Base-by-base conservation (phyloP, 2,797 vertebrate species). In the Cynopterus sphinx region DNA sequence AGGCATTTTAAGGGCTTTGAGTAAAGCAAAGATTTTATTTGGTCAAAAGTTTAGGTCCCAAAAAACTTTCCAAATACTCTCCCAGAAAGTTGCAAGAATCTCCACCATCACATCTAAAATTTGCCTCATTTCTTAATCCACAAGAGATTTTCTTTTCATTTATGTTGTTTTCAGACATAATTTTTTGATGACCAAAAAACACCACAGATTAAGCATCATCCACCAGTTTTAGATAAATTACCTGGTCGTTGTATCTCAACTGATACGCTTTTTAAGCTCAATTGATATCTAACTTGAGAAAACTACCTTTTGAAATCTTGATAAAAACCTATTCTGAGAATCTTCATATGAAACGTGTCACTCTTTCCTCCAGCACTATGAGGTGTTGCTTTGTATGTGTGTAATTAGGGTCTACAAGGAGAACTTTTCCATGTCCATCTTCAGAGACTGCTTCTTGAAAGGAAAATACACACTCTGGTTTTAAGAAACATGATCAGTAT, bases 201-300 rank as follows among this genome's bases (percentile, higher is more conserved):
- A 85, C 24, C 17, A 1, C 46, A 67, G 39, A 28, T 73, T 83
- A 84, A 94, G 49, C 19, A 70, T 77, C 16, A 46, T 33, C 17
- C 31, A 57, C 6, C 21, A 95, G 36, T 85, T 96, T 65, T 70
- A 82, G 84, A 95, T 95, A 97, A 97, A 95, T 95, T 92, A 87
- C 9, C 57, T 36, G 61, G 86, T 89, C 59, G 71, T 88, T 87
- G 21, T 79, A 90, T 85, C 87, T 88, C 21, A 87, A 71, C 11
- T 91, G 94, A 84, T 31, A n/a, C 10, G 4, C 39, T 78, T 61
- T 59, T 83, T 31, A 65, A 65, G 97, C 95, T 95, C 2, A 81
- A 70, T 97, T 96, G 75, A 33, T 95, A 36, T 96, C 55, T 71
- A 93, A 79, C 46, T 49, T 33, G 26, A 78, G 41, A 93, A 96